Evolutionary conservation across 2,888 invertebrate species (phyloP).

Genomic region (Drosophila phalerata): DNA sequence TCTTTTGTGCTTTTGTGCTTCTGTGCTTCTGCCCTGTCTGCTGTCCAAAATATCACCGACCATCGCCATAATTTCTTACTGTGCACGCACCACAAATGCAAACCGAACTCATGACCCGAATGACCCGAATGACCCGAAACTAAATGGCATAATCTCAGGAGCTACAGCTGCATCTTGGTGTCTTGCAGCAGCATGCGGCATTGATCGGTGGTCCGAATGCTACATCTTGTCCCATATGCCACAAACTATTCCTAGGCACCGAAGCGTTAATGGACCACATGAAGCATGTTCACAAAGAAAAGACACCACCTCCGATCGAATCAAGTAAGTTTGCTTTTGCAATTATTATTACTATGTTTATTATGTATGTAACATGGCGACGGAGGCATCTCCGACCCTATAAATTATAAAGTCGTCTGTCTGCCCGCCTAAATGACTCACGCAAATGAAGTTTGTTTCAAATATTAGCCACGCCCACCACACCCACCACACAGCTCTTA

Average conservation of each 20-base stretch:
- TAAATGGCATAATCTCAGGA: constrained; percentile 86
- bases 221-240: constrained; percentile 96
- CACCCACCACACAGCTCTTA: too few species aligned
- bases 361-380: too few species aligned
- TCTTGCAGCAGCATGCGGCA: constrained; percentile 98
- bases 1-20: constrained; percentile 22
- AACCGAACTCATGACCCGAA: constrained; percentile 24
- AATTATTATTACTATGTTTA: too few species aligned
- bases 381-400: too few species aligned
- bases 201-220: constrained; percentile 96
- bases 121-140: constrained; percentile 1
- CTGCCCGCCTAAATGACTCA: too few species aligned
- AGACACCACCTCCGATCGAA: constrained; percentile 85
- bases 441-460: too few species aligned
- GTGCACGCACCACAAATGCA: constrained; percentile 28
- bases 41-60: constrained; percentile 3
- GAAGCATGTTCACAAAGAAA: constrained; percentile 98
- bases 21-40: constrained; percentile 12
- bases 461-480: too few species aligned
- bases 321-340: constrained; percentile 52
- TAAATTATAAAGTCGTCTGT: too few species aligned
- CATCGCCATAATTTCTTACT: constrained; percentile 23
- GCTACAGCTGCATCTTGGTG: constrained; percentile 97
- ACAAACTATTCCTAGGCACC: constrained; percentile 96
- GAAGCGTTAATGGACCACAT: constrained; percentile 98